These are phyloP conservation scores for Drosophila tanythrix DNA, from an alignment of 2,888 invertebrate genomes.

Conservation along the genomic window DNA sequence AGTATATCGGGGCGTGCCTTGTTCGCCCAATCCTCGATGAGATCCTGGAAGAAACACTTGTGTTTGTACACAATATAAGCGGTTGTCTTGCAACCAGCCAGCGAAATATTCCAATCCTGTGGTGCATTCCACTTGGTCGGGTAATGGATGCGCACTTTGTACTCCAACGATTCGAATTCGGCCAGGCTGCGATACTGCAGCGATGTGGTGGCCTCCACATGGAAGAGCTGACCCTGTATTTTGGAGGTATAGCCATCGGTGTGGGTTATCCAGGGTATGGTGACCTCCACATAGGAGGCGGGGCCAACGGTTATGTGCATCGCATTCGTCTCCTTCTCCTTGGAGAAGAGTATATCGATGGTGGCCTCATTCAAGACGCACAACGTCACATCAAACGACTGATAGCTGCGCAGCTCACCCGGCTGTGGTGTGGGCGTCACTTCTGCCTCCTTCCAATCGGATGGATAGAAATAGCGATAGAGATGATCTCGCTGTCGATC, in stretches of 20 bases:
- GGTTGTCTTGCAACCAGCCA: conserved; percentile 97
- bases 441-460: conserved; percentile 92
- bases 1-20: conserved; percentile 97
- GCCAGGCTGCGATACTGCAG: conserved; percentile 96
- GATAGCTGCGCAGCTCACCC: conserved; percentile 94
- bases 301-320: conserved; percentile 97
- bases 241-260: conserved; percentile 95
- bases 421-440: conserved; percentile 93
- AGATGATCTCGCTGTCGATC: conserved; percentile 97
- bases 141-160: conserved; percentile 92
- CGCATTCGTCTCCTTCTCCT: conserved; percentile 96
- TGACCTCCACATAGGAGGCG: conserved; percentile 98
- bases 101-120: conserved; percentile 96
- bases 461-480: conserved; percentile 98
- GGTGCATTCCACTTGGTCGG: conserved; percentile 98
- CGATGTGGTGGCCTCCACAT: conserved; percentile 98
- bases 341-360: conserved; percentile 97
- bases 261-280: conserved; percentile 96
- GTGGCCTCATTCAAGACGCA: conserved; percentile 96
- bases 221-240: conserved; percentile 96
- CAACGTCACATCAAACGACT: conserved; percentile 96
- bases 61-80: conserved; percentile 96
- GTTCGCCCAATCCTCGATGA: conserved; percentile 98
- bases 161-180: conserved; percentile 97
- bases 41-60: conserved; percentile 97